Base-by-base conservation (phyloP, 2,888 invertebrate species). In the Epiblema foenella region DNA sequence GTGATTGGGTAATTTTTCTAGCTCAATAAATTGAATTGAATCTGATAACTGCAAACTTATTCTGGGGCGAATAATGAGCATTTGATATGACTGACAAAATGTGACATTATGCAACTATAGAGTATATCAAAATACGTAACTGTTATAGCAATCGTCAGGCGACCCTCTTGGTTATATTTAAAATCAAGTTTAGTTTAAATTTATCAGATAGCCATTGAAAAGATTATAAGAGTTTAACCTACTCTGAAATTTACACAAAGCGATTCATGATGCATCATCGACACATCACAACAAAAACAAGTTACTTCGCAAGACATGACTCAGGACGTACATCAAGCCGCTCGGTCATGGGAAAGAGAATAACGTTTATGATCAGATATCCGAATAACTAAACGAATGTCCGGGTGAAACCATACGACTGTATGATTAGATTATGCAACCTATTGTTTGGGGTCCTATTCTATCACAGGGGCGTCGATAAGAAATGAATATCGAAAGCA, bases 291-390 rank as follows among this genome's bases (percentile, higher is more conserved):
- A 37, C 11, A 2, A 29, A 54, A 42, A 42, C 42, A n/a, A 39
- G 39, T 59, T 33, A 51, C 20, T 74, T 80, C 78, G 82, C 68
- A 74, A 72, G 62, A 73, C 74, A 74, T 82, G 80, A 83, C 82
- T 75, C 78, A 77, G 73, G 76, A 74, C 72, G 74, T 69, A 76
- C 77, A 72, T 78, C 78, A 76, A 79, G 68, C 71, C 75, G 75
- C 79, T 83, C 82, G 80, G 85, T 81, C 83, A 85, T 88, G 85
- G 81, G 85, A 86, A 86, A 78, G 76, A 76, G 75, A 78, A 78
- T 77, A 74, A 68, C 60, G 60, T 67, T 18, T 67, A 66, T 69
- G 77, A 80, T 80, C 78, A 76, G 76, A 80, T 78, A 69, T 69
- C 69, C 59, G 71, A 72, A 68, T 77, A 77, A 81, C 78, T 75